Evolutionary conservation across 2,797 vertebrate genomes (phyloP).

Genomic region (Clarias fuscus): DNA sequence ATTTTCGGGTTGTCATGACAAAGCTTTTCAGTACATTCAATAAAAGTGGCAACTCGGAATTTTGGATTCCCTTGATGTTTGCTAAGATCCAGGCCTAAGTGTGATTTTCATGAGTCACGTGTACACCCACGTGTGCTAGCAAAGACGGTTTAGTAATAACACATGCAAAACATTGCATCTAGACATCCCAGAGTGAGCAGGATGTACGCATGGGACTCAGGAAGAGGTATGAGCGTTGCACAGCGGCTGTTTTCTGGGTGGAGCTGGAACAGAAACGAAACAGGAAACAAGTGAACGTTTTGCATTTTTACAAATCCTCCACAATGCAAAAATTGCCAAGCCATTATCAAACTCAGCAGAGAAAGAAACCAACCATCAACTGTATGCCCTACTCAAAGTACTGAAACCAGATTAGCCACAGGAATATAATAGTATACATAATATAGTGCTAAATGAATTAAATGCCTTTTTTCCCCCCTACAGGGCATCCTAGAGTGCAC

Average conservation of each 20-base stretch:
- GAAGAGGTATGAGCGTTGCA: background rate
- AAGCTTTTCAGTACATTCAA: background rate
- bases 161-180: background rate
- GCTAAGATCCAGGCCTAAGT: background rate
- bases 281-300: constrained; percentile 18
- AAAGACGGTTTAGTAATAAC: background rate
- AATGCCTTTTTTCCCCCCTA: background rate
- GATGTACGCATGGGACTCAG: background rate
- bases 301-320: constrained; percentile 11
- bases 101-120: background rate
- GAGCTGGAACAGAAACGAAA: constrained; percentile 6
- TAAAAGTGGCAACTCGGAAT: background rate
- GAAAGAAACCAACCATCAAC: background rate
- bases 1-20: background rate
- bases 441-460: background rate
- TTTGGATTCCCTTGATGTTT: background rate
- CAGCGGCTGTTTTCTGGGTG: background rate
- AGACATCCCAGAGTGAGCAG: background rate
- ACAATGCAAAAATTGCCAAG: constrained; percentile 18
- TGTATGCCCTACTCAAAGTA: background rate
- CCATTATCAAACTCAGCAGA: background rate
- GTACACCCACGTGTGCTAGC: background rate
- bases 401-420: background rate
- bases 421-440: background rate
- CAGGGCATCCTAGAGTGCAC: background rate